Evolutionary conservation across 2,797 vertebrate species (phyloP).

Genomic region (Coranthus polyacanthus): DNA sequence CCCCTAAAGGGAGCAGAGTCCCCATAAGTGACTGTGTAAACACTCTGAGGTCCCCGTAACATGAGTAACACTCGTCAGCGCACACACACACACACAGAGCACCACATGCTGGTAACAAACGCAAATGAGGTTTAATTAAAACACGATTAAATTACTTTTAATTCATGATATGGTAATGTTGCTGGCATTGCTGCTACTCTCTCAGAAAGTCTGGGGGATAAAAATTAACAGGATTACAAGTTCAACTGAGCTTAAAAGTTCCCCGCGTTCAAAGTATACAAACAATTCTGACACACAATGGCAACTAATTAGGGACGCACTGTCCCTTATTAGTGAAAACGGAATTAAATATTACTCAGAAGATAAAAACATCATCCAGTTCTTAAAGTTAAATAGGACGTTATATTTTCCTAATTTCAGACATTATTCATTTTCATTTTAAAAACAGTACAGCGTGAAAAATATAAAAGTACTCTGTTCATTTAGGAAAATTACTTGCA

Average conservation of each 20-base stretch:
- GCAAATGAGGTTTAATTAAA: constrained; percentile 71
- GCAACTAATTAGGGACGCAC: background rate
- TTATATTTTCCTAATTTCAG: background rate
- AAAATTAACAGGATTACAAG: constrained; percentile 60
- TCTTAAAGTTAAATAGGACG: background rate
- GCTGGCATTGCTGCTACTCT: constrained; percentile 51
- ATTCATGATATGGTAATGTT: constrained; percentile 67
- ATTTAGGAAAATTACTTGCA: background rate
- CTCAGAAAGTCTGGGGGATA: constrained; percentile 31
- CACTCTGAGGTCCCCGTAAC: background rate
- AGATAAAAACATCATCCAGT: background rate
- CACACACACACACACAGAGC: constrained; percentile 14
- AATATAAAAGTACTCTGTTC: background rate
- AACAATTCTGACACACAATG: constrained; percentile 20
- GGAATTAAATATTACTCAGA: background rate
- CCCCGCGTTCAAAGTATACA: constrained; percentile 37
- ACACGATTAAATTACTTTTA: constrained; percentile 60
- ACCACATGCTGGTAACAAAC: constrained; percentile 39
- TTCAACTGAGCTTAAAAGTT: constrained; percentile 52
- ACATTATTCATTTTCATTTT: background rate
- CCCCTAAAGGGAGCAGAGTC: too few species aligned
- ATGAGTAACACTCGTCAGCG: background rate
- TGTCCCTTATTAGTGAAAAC: background rate
- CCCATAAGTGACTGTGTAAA: too few species aligned
- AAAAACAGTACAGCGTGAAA: background rate